Evolutionary conservation across 2,797 vertebrate genomes (phyloP).

Genomic region (Myripristis murdjan): DNA sequence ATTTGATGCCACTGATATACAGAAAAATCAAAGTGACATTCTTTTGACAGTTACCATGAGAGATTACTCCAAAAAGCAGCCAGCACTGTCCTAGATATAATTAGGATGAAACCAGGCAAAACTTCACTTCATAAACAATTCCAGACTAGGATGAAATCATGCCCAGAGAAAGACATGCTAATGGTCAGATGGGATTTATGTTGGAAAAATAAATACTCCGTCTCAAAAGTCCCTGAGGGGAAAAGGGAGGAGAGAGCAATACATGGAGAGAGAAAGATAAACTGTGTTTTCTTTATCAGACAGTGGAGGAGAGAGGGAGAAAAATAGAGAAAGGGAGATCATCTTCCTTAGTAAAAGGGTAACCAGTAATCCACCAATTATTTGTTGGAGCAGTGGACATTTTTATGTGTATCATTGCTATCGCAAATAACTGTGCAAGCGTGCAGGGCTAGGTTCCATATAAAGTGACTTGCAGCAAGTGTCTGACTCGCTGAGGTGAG

Average conservation of each 20-base stretch:
- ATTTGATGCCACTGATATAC: slow-evolving; percentile 9
- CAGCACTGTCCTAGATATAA: slow-evolving; percentile 19
- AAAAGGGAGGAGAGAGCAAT: not conserved
- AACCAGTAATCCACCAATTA: too few species aligned
- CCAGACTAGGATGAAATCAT: slow-evolving; percentile 37
- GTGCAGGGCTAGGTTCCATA: too few species aligned
- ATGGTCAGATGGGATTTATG: slow-evolving; percentile 30
- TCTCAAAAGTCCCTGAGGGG: slow-evolving; percentile 17
- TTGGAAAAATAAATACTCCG: slow-evolving; percentile 4
- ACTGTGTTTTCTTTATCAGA: not conserved
- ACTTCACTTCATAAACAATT: slow-evolving; percentile 21
- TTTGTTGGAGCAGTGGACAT: too few species aligned
- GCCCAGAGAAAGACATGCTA: slow-evolving; percentile 33
- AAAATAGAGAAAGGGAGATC: slow-evolving; percentile 16
- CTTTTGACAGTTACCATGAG: slow-evolving; percentile 11
- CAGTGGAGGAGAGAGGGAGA: too few species aligned
- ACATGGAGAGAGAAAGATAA: slow-evolving; percentile 13
- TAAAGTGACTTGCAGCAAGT: too few species aligned
- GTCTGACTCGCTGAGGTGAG: too few species aligned
- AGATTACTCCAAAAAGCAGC: slow-evolving; percentile 18
- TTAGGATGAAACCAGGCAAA: slow-evolving; percentile 29
- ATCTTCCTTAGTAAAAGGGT: too few species aligned
- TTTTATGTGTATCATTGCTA: too few species aligned
- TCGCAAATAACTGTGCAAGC: too few species aligned
- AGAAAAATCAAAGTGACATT: slow-evolving; percentile 8